A percentile compares a stretch with the other conserved stretches of the same genome.
phyloP scores from a whole-genome alignment of 1,140 invertebrate genomes.

The Macrosteles quadrilineatus region DNA sequence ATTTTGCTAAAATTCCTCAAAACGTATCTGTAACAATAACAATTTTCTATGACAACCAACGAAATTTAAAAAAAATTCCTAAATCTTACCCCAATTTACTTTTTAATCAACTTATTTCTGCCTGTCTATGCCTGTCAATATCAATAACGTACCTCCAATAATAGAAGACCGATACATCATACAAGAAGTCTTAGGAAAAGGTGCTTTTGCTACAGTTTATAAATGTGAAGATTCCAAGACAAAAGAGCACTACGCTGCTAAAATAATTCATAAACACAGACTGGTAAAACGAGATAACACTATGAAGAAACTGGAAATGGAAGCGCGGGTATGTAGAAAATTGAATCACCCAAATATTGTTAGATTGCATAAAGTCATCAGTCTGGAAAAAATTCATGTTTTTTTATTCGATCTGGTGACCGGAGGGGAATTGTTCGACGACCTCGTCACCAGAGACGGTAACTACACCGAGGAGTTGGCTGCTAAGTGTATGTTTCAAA shows the following conservation, averaged over 20 bases:
- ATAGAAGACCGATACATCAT: background rate
- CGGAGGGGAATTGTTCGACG: background rate
- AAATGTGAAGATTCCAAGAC: background rate
- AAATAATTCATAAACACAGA: background rate
- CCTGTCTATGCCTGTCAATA: too few species aligned
- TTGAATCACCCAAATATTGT: conserved; percentile 9
- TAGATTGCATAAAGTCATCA: background rate
- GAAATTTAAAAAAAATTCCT: too few species aligned
- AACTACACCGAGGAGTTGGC: conserved; percentile 6
- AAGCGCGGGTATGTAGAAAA: conserved; percentile 1
- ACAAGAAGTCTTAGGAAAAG: background rate
- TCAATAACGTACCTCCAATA: background rate
- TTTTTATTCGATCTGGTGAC: background rate
- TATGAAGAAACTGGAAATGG: conserved; percentile 1
- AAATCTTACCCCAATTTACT: too few species aligned
- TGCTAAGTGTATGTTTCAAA: background rate
- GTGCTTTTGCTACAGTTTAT: background rate
- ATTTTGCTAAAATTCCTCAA: too few species aligned
- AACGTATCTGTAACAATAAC: too few species aligned
- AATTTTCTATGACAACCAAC: too few species aligned
- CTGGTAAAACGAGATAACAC: background rate
- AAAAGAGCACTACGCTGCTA: background rate
- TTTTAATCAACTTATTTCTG: too few species aligned
- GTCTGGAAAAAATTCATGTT: background rate
- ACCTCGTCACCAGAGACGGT: background rate